Evolutionary conservation across 2,113 vertebrate genomes (phyloP).

Genomic region (Junco hyemalis): DNA sequence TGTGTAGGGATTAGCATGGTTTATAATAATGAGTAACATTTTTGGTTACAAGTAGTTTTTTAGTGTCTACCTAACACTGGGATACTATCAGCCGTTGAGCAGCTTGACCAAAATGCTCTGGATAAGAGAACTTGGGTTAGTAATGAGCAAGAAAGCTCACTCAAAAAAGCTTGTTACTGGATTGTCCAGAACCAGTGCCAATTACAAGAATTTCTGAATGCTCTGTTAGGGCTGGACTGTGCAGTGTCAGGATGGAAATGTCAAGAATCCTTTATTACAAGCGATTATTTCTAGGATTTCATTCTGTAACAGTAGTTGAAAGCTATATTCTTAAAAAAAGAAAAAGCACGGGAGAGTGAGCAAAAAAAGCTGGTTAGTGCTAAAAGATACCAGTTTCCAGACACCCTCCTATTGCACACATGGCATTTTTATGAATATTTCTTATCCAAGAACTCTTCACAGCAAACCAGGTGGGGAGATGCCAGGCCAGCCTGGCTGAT

Average conservation of each 20-base stretch:
- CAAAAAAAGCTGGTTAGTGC: background rate
- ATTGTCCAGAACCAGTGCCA: background rate
- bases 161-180: background rate
- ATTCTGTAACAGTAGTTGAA: background rate
- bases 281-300: background rate
- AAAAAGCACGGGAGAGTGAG: fast-evolving
- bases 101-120: background rate
- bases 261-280: background rate
- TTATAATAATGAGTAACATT: background rate
- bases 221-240: background rate
- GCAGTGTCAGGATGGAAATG: background rate
- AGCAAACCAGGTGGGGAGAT: background rate
- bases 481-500: slow-evolving; percentile 3
- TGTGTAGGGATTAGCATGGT: background rate
- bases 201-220: background rate
- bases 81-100: background rate
- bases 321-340: background rate
- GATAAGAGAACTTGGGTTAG: background rate
- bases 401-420: background rate
- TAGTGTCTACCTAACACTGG: background rate
- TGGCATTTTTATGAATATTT: background rate
- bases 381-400: background rate
- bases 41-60: background rate
- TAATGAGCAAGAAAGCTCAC: background rate
- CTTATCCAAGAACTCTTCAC: background rate